Conservation (phyloP, 2,888 invertebrate species). For the Antitype chi region DNA sequence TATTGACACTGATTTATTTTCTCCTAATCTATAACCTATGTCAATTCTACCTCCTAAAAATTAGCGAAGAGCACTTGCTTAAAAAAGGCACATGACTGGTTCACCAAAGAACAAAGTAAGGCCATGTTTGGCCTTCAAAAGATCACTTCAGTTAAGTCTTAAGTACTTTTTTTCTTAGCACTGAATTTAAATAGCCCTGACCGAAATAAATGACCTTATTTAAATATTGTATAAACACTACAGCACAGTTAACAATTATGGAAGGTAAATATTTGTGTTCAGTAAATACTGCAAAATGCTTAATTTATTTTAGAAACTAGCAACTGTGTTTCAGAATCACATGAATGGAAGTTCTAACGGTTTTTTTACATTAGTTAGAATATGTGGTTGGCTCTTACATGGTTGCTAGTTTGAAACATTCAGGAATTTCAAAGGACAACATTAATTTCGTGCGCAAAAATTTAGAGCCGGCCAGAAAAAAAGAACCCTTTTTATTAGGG, state of each 20-base stretch:
- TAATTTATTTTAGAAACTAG: constrained; percentile 37
- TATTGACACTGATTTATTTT: constrained; percentile 17
- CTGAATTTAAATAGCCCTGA: constrained; percentile 63
- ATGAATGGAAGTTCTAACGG: neutral
- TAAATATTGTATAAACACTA: constrained; percentile 51
- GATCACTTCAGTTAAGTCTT: constrained; percentile 58
- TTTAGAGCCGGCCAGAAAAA: too few relatives aligned
- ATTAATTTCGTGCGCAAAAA: too few relatives aligned
- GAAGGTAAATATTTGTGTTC: constrained; percentile 49
- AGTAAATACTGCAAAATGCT: constrained; percentile 56
- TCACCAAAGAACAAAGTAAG: constrained; percentile 42
- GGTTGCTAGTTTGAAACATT: constrained; percentile 17
- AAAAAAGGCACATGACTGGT: constrained; percentile 67
- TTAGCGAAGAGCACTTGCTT: constrained; percentile 61
- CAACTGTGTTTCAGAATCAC: constrained; percentile 23
- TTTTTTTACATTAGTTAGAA: constrained; percentile 3
- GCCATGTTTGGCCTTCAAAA: constrained; percentile 52
- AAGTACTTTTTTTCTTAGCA: constrained; percentile 61
- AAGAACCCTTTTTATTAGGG: too few relatives aligned
- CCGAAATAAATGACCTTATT: constrained; percentile 67
- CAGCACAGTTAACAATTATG: constrained; percentile 39
- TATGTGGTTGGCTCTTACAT: neutral
- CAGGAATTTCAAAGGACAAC: neutral
- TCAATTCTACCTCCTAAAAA: constrained; percentile 47
- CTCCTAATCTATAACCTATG: constrained; percentile 50